These are phyloP conservation scores for Diceros bicornis DNA, from an alignment of 2,797 vertebrate genomes.

Conservation along the genomic window DNA sequence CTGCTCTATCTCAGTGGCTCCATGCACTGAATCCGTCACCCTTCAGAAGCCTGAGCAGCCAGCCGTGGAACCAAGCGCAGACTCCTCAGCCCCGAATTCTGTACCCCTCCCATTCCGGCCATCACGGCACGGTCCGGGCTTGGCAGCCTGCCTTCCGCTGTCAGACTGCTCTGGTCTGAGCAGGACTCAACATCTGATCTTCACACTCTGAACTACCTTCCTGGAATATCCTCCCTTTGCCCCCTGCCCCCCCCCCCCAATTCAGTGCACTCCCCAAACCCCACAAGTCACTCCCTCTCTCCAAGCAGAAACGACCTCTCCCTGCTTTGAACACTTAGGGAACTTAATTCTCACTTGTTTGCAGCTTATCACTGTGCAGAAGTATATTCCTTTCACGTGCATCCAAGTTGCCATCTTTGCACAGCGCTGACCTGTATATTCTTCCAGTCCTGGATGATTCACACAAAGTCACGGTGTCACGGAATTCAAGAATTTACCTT, in stretches of 20 bases:
- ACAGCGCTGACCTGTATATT: no score
- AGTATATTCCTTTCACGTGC: fast-evolving
- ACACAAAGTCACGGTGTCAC: no score
- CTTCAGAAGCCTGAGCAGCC: background rate
- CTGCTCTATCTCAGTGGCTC: background rate
- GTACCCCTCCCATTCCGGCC: background rate
- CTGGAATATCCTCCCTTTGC: fast-evolving
- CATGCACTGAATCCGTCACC: background rate
- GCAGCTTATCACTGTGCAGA: background rate
- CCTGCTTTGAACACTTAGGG: background rate
- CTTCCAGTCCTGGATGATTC: background rate
- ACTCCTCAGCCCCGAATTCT: background rate
- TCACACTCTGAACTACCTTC: background rate
- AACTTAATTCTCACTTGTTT: fast-evolving
- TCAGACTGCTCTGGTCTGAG: fast-evolving
- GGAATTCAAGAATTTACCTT: background rate
- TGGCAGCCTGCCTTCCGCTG: fast-evolving
- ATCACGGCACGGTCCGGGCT: background rate
- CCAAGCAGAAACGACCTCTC: fast-evolving
- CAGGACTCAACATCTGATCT: background rate
- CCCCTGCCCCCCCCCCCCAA: fast-evolving
- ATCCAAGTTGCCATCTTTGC: background rate
- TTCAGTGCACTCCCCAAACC: background rate
- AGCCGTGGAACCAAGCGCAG: background rate
- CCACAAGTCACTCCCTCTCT: background rate